These are phyloP conservation scores for Tuta absoluta DNA, from an alignment of 2,888 invertebrate genomes.

Conservation along the genomic window DNA sequence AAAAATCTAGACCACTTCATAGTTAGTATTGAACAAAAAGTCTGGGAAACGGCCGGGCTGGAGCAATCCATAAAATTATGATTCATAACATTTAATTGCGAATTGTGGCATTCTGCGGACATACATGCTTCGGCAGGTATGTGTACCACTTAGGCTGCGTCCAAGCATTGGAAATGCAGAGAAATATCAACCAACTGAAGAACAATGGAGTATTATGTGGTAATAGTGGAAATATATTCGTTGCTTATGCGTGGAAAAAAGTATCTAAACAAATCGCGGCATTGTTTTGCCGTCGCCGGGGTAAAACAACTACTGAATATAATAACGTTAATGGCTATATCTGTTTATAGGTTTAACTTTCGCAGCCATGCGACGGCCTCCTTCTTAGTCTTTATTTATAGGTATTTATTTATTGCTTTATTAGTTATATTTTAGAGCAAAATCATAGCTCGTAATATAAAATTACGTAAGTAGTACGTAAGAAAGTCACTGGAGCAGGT, in stretches of 20 bases:
- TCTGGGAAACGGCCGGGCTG: conserved; percentile 20
- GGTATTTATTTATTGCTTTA: neutral
- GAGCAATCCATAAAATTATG: conserved; percentile 41
- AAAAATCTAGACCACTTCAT: conserved; percentile 19
- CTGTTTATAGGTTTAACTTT: conserved; percentile 14
- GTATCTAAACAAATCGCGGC: conserved; percentile 78
- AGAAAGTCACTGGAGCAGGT: neutral
- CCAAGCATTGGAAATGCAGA: conserved; percentile 71
- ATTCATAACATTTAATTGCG: conserved; percentile 56
- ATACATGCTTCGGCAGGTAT: conserved; percentile 68
- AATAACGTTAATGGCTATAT: conserved; percentile 23
- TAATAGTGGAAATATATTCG: conserved; percentile 80
- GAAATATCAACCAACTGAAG: conserved; percentile 75
- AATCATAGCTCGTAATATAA: neutral
- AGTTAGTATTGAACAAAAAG: conserved; percentile 17
- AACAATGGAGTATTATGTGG: conserved; percentile 81
- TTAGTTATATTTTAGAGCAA: neutral
- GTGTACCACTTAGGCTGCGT: conserved; percentile 70
- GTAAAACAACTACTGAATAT: conserved; percentile 57
- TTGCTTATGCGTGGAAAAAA: conserved; percentile 76
- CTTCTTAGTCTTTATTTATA: neutral
- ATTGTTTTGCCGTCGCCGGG: conserved; percentile 69
- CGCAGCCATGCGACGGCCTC: neutral
- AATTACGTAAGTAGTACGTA: neutral
- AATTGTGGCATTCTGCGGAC: conserved; percentile 61